Evolutionary conservation across 2,113 vertebrate genomes (phyloP), one percentile per base, ranked within the genome.

Genomic region (Ceyx cyanopectus): DNA sequence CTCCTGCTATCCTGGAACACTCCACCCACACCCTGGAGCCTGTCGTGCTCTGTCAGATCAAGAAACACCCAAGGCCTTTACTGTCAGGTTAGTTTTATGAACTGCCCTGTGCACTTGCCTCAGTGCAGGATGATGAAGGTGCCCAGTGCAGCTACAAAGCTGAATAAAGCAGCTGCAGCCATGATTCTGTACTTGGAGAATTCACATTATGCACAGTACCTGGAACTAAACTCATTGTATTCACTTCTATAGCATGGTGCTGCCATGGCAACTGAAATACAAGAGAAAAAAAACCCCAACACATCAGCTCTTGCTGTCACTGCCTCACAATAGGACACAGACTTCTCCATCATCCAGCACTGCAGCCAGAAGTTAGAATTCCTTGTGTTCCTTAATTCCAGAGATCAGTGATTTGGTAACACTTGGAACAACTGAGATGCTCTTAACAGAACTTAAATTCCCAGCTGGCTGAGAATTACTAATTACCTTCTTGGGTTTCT

Each of bases 211-310:
- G 68, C 63, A 81, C 73, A 85, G 61, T 77, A 95, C 79, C 63
- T 93, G 62, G 63, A 91, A 85, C 67, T 63, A 67, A 89, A 80
- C 43, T 80, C 60, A 23, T 43, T 81, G 46, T 51, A 46, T 51
- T 90, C 46, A 11, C 41, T 78, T 34, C 67, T 81, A 32, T 13
- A 89, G 63, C 78, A 58, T 12, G 46, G 61, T 85, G 94, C 60
- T 93, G 93, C 92, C 87, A 91, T 91, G 77, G 94, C 91, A 95
- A 93, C 96, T 66, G 3, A 77, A 85, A 56, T 67, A 80, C 72
- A 74, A 74, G 81, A 73, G 22, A 72, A 84, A 50, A 22, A 57
- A 32, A 32, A 10, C 2, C 5, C 10, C 29, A 56, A 13, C 18
- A 20, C 62, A 89, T 70, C 75, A 87, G 69, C 45, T 89, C 83